Evolutionary conservation across 2,113 vertebrate genomes (phyloP), one percentile per base, ranked within the genome.

Genomic region (Gymnocephalus cernua): DNA sequence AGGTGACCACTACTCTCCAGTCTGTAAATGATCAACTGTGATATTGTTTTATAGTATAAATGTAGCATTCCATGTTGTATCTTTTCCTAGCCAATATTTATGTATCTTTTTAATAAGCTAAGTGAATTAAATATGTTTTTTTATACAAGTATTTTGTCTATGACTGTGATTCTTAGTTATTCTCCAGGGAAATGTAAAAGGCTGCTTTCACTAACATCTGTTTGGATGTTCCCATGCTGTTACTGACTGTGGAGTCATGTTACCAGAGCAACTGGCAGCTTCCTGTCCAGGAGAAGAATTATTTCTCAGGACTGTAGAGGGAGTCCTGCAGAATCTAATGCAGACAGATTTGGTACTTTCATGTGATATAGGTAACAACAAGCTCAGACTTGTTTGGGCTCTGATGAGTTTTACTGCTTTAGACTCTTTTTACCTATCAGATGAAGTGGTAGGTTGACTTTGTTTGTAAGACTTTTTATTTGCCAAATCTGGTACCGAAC

Each of bases 121-220:
- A 68, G 18, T 67, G n/a, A 79, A 92, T 92, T 82, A 90, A 91
- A 87, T 6, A 14, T 32, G 71, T 38, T 38, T 38, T 86, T 82
- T 77, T 81, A 53, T n/a, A 41, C 1, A 59, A 71, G 16, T 29
- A 21, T 13, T 27, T 61, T 70, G 13, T 41, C 35, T 29, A 18
- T 19, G 35, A 16, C 21, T 25, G 13, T 25, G 38, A 41, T 12
- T 71, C 8, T 21, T 56, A 19, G n/a, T 77, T 71, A 5, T 38
- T 78, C 59, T 68, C 48, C 41, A n/a, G 75, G 63, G 48, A 51
- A 50, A 21, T 18, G 10, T n/a, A 1, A 63, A 12, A 18, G 11
- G 4, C 23, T 32, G 66, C 54, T 69, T 23, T 61, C 12, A 11
- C 14, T 50, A 63, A 76, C 23, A 51, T 80, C 29, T 67, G 44